These are phyloP conservation scores for Drosophila nr. perissopoda DNA, from an alignment of 2,888 invertebrate species.

Conservation along the genomic window DNA sequence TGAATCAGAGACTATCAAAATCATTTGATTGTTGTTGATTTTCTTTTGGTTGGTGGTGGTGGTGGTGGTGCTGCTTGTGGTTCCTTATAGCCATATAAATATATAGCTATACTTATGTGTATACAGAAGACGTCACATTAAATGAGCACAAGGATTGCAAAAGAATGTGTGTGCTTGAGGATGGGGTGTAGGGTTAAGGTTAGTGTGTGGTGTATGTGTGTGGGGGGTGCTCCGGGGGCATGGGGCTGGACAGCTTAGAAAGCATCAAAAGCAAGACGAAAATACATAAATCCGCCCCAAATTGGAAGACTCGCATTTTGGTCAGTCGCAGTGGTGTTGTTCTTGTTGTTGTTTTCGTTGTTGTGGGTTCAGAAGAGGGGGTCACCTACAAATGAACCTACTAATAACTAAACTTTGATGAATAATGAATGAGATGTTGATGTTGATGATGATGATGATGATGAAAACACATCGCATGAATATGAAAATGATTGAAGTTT, in stretches of 20 bases:
- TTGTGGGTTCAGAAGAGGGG: slow-evolving; percentile 8
- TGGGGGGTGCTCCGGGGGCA: neutral
- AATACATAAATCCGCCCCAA: slow-evolving; percentile 23
- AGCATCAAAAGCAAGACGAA: slow-evolving; percentile 31
- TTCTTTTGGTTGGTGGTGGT: slow-evolving; percentile 29
- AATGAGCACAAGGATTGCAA: slow-evolving; percentile 47
- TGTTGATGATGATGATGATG: slow-evolving; percentile 3
- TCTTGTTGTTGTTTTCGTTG: neutral
- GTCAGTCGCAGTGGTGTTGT: slow-evolving; percentile 11
- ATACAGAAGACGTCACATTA: slow-evolving; percentile 61
- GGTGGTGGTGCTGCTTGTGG: slow-evolving; percentile 49
- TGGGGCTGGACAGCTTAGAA: slow-evolving; percentile 5
- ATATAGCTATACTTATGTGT: slow-evolving; percentile 45
- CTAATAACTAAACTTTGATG: slow-evolving; percentile 4
- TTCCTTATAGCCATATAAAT: slow-evolving; percentile 46
- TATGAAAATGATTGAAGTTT: neutral
- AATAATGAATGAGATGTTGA: slow-evolving; percentile 1
- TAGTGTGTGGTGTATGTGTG: slow-evolving; percentile 8
- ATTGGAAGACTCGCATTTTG: slow-evolving; percentile 25
- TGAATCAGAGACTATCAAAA: slow-evolving; percentile 60
- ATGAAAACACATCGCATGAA: slow-evolving; percentile 18
- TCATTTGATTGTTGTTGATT: slow-evolving; percentile 42
- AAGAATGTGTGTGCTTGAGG: slow-evolving; percentile 24
- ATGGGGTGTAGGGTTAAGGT: slow-evolving; percentile 5
- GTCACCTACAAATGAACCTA: slow-evolving; percentile 13